Evolutionary conservation across 2,113 vertebrate genomes (phyloP).

Genomic region (Lophochroa leadbeateri): DNA sequence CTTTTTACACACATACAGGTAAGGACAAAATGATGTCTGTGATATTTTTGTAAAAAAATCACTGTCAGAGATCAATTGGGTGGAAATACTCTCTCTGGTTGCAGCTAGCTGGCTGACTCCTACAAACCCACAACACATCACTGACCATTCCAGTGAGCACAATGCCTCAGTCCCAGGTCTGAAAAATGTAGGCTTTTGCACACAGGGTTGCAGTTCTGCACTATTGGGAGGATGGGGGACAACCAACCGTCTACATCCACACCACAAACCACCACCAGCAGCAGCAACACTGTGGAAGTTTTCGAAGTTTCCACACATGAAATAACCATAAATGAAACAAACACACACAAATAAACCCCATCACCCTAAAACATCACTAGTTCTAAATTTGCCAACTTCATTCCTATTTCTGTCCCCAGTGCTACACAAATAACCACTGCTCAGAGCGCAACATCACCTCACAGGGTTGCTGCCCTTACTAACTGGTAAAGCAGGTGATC

Average conservation of each 20-base stretch:
- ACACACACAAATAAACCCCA: not conserved
- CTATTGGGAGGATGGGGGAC: not conserved
- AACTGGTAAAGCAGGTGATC: not conserved
- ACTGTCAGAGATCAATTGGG: not conserved
- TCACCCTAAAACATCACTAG: not conserved
- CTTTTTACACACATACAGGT: not conserved
- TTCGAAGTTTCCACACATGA: not conserved
- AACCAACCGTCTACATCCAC: not conserved
- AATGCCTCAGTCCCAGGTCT: accelerated
- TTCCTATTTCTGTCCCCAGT: not conserved
- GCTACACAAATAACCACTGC: not conserved
- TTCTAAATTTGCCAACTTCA: not conserved
- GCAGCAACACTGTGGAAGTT: not conserved
- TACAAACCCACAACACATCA: not conserved
- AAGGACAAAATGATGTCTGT: not conserved
- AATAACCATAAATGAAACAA: not conserved
- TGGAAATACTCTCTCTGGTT: not conserved
- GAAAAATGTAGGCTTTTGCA: not conserved
- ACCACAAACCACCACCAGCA: not conserved
- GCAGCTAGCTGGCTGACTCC: not conserved
- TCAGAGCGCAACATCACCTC: accelerated
- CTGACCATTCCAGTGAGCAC: not conserved
- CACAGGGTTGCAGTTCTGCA: not conserved
- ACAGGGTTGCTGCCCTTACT: not conserved
- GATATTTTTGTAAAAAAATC: not conserved